Base-by-base conservation (phyloP, 2,888 invertebrate genomes). In the Tinea trinotella region DNA sequence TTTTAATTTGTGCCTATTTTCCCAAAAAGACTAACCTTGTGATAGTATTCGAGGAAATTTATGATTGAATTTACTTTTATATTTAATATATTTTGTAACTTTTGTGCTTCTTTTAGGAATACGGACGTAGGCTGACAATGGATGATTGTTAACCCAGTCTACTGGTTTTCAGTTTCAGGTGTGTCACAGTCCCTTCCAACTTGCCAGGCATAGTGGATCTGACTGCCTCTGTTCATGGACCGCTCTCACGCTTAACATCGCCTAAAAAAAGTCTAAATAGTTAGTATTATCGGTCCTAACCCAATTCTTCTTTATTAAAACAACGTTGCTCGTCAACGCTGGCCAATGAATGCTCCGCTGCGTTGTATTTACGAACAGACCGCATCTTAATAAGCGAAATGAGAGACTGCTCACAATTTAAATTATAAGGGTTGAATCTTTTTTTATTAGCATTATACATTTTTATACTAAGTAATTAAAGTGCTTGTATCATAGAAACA, bases 301-400 rank as follows among this genome's bases (percentile, higher is more conserved):
- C 40, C 40, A 13, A 12, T 12, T 30, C 40, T 15, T 40, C 40
- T 40, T 40, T 40, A 40, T 40, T 40, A 40, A 40, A 40, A 40
- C 40, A 40, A 40, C 40, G 40, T 6, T 40, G 13, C 10, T 40
- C 40, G 15, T 40, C 40, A 15, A 13, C 15, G 30, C 1, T 7
- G 30, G 30, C 9, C 30, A 7, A 40, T 40, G 40, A 17, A 40
- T 40, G 40, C 15, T 17, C 40, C 15, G 12, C 40, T 17, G 40
- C 13, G 40, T 40, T 40, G 40, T 40, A 12, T 40, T 40, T 40
- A 40, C 17, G 30, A 40, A 15, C 17, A n/a, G 13, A 40, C 40
- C 40, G 40, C 13, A 12, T 17, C 40, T 40, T 40, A 40, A 40
- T 40, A 40, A 40, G 30, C 30, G 30, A 30, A 30, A 30, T 30